Base-by-base conservation (phyloP, 2,888 invertebrate genomes). In the Abrostola triplasia region DNA sequence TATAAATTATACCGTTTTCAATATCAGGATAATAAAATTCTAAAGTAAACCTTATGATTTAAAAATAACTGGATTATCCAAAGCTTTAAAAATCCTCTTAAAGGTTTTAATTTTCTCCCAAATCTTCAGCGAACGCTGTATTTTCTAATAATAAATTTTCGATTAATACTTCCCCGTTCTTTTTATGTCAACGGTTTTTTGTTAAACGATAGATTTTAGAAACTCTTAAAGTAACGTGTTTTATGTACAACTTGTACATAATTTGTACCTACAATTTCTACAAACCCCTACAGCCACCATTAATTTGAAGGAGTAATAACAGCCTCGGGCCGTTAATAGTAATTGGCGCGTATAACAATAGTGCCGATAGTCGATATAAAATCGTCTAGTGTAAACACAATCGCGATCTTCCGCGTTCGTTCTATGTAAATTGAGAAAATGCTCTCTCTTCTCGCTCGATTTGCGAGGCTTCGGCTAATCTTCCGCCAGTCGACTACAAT, bases 401-500 rank as follows among this genome's bases (percentile, higher is more conserved):
- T 87, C 82, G 84, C 88, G 86, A 89, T 88, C 84, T 88, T 88
- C 88, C 84, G 87, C 89, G 86, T 92, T 89, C 88, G 81, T 90
- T 90, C 91, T 91, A 93, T 93, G 92, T 91, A 93, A 93, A 94
- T 92, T 87, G 88, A 86, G 91, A 90, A 89, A 92, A 92, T 87
- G 85, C 90, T 91, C 89, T 90, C 90, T 90, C 88, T 88, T 86
- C 87, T 87, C 85, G 91, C 91, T 91, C 94, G 91, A 93, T 93
- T 94, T 92, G 91, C 91, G 90, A 89, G 89, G 91, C 93, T 91
- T 90, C 87, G 82, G 92, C 93, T 94, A 93, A 94, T 94, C 94
- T 93, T 90, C 90, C 89, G 85, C 88, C 91, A 92, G 93, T 93
- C 92, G 91, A 92, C 91, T 93, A 93, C 94, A 94, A 93, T 94